Conservation (phyloP, 92 coral and sea anemone genomes). For the Bergia sp. region DNA sequence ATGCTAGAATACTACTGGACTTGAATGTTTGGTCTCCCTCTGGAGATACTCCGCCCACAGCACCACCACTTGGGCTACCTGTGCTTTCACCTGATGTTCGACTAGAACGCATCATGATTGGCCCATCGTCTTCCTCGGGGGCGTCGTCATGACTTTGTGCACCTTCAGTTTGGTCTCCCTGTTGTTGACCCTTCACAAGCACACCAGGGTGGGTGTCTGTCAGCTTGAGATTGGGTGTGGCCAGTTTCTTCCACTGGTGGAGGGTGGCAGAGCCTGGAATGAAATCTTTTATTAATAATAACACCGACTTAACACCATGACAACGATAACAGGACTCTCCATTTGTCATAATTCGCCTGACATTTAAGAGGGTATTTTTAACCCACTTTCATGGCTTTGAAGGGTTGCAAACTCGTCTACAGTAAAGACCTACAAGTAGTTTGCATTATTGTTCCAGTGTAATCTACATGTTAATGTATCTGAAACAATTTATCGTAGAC, state of each 20-base stretch:
- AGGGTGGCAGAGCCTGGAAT: conserved; percentile 86
- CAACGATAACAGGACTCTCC: no score
- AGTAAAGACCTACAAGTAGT: no score
- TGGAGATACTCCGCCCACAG: conserved; percentile 60
- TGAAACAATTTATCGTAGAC: no score
- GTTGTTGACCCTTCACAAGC: conserved; percentile 80
- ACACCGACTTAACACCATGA: neutral
- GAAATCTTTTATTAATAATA: neutral
- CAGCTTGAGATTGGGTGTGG: conserved; percentile 90
- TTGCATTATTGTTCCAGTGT: no score
- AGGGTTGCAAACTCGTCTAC: no score
- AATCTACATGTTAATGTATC: no score
- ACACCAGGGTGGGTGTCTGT: conserved; percentile 90
- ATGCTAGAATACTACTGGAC: conserved; percentile 73
- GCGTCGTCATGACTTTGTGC: conserved; percentile 59
- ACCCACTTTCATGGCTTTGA: no score
- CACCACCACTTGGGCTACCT: conserved; percentile 37
- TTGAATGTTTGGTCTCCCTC: conserved; percentile 60
- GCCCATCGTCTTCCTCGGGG: conserved; percentile 70
- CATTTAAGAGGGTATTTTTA: no score
- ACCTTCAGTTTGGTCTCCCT: conserved; percentile 43
- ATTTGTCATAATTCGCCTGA: no score
- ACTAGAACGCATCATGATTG: conserved; percentile 60
- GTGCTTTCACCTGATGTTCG: conserved; percentile 3
- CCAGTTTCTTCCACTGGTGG: conserved; percentile 95